Evolutionary conservation across 2,888 invertebrate species (phyloP), one percentile per base, ranked within the genome.

Genomic region (Melieria crassipennis): DNA sequence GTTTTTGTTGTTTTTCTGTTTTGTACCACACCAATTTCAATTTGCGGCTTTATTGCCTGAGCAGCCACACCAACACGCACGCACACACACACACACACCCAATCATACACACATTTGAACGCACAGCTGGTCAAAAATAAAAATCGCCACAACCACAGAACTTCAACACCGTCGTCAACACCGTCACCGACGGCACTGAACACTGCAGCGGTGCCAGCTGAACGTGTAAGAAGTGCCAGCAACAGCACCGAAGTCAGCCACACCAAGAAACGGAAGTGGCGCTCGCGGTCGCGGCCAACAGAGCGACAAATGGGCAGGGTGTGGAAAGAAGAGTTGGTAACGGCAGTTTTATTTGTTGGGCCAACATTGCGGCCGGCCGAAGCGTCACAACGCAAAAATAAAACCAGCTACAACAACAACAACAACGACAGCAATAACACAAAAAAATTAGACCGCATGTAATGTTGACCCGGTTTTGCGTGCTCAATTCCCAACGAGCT

Each of bases 381-480:
- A 63, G 16, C 63, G 48, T 48, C 47, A 71, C 62, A 62, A 47
- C 61, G 48, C 56, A 9, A 30, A 66, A 62, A 48, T 43, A 58
- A 60, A 43, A 64, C 50, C 55, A 68, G n/a, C 61, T 16, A 45
- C 56, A 45, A 45, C 64, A 60, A 52, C 64, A 50, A 58, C 55
- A 45, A 43, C 46, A 48, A 60, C 63, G 65, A 67, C 30, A 65
- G 65, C 56, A 68, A 52, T 57, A 68, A 57, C 63, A 65, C 16
- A 81, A 78, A 74, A 80, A 55, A 69, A 69, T 57, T 62, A 63
- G 47, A 69, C 62, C 63, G 55, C 75, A 82, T 82, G 82, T 81
- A 78, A 79, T 81, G 81, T 81, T 81, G 81, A 82, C 82, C 81
- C 79, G 80, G 76, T 81, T 81, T 78, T 62, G 57, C 61, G 65